Conservation (phyloP, 2,888 invertebrate species). For the Choristoneura rosaceana region DNA sequence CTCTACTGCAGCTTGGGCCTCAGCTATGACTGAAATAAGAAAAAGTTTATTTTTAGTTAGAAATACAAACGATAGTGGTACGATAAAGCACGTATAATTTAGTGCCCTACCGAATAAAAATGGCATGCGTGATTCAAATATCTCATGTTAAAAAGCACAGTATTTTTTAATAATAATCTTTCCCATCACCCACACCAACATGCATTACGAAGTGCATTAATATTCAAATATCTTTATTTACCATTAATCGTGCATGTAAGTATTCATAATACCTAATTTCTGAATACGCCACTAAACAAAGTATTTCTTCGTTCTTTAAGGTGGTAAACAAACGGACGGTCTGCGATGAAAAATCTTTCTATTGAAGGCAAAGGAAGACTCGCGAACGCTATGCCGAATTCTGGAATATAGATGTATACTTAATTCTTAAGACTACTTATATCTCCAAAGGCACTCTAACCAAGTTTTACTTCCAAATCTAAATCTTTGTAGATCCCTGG, state of each 20-base stretch:
- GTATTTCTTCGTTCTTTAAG: neutral
- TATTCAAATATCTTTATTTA: neutral
- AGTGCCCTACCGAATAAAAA: neutral
- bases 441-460: neutral
- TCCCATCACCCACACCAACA: neutral
- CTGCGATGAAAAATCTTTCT: neutral
- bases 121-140: neutral
- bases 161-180: neutral
- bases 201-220: neutral
- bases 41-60: neutral
- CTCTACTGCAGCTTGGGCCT: no score
- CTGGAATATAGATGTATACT: neutral
- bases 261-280: neutral
- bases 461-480: neutral
- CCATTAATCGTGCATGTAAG: neutral
- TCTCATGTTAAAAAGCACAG: no score
- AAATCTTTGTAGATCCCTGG: neutral
- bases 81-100: neutral
- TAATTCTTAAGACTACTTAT: neutral
- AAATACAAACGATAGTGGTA: neutral
- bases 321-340: slow-evolving; percentile 2
- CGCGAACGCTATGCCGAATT: neutral
- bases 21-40: neutral
- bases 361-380: neutral
- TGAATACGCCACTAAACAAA: slow-evolving; percentile 5